Percentiles rank a stretch among this genome's conserved stretches.
phyloP scores from a whole-genome alignment of 2,797 vertebrate species.

The Philypnodon macrostomus region DNA sequence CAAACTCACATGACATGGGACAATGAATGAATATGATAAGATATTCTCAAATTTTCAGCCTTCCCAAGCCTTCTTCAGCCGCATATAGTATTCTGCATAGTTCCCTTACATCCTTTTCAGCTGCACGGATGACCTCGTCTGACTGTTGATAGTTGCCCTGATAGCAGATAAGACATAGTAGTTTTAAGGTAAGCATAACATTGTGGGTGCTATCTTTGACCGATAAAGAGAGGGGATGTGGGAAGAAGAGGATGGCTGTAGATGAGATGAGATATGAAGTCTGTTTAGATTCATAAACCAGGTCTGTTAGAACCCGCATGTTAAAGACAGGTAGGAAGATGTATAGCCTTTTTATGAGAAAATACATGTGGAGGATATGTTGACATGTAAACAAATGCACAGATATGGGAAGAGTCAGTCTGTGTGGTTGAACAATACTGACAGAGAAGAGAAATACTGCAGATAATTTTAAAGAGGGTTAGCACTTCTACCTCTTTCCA shows the following conservation, averaged over 20 bases:
- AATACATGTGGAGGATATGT: background rate
- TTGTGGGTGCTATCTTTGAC: constrained; percentile 14
- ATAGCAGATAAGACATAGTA: constrained; percentile 36
- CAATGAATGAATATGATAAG: no score
- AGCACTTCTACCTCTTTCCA: no score
- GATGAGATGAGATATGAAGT: constrained; percentile 45
- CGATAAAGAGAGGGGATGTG: constrained; percentile 49
- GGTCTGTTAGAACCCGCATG: constrained; percentile 13
- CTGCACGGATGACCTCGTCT: constrained; percentile 25
- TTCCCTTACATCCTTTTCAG: constrained; percentile 9
- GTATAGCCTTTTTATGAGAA: constrained; percentile 16
- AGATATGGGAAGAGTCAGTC: background rate
- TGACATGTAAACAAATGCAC: background rate
- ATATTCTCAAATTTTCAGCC: no score
- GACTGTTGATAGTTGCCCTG: constrained; percentile 49
- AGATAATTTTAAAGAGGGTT: no score
- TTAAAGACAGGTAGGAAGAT: constrained; percentile 19
- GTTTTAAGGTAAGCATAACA: constrained; percentile 47
- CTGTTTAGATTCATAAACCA: constrained; percentile 45
- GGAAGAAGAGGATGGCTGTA: constrained; percentile 60
- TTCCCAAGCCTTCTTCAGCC: no score
- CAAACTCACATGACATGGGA: no score
- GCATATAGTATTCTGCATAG: background rate
- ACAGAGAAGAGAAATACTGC: no score
- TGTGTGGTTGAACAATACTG: no score